Evolutionary conservation across 2,797 vertebrate species (phyloP), one percentile per base, ranked within the genome.

Genomic region (Schizopygopsis malacanthus): DNA sequence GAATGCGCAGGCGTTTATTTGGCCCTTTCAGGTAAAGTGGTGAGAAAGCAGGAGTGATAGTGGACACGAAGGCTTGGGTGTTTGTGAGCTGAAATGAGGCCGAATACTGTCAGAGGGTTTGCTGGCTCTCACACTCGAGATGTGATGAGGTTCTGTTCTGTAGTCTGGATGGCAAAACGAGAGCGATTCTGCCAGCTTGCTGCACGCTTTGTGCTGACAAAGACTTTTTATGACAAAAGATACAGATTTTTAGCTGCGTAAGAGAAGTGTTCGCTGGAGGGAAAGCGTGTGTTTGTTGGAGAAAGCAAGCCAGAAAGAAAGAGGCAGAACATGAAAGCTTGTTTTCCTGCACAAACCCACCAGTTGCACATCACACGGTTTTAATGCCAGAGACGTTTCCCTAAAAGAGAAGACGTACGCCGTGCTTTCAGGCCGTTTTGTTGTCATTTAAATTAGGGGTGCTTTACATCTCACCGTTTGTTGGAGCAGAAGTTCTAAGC

Each of bases 181-280:
- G 85, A 85, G 59, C 82, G 56, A 47, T 83, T 83, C 59, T 86
- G 91, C 85, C 82, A 79, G 89, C 84, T 90, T 86, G 91, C 86
- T 78, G 79, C 89, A 85, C 84, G 25, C 79, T 86, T 91, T 91
- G 87, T 93, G 95, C 94, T 95, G 94, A 95, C 91, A 50, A 87
- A 90, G 89, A 84, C 59, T 59, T 91, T 94, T 92, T 22, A 79
- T 33, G 83, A 84, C 83, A 88, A 91, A 91, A 90, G 90, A 89
- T 88, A 87, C 79, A 92, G 67, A 82, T 70, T 87, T 87, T 77
- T 43, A 89, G 90, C 90, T 90, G 91, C 88, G 88, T 91, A 89
- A 91, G 91, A 89, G 89, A 87, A 85, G 88, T 84, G 88, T 82
- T 92, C 87, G 93, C 94, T 93, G 89, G 85, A 93, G 92, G 92